Base-by-base conservation (phyloP, 2,888 invertebrate genomes). In the Ochropleura leucogaster region DNA sequence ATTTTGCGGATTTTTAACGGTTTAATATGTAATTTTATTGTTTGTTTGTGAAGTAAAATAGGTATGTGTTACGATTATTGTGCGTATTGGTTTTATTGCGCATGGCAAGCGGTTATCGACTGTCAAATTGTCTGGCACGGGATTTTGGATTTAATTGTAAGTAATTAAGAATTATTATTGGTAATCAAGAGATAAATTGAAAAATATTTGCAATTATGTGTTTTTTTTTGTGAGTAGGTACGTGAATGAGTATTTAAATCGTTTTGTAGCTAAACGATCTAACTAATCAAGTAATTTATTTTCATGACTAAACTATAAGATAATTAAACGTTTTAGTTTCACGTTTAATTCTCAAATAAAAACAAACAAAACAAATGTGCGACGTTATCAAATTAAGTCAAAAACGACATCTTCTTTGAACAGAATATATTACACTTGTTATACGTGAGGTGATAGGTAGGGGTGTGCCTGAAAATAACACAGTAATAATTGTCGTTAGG, bases 31-130 rank as follows among this genome's bases (percentile, higher is more conserved):
- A 66, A 20, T 67, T 63, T 30, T 67, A 16, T 55, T 69, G 62
- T 64, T 74, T 77, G 49, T 82, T 79, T 72, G 73, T 68, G 67
- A 63, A 82, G 72, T 74, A 55, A 74, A 74, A 44, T 79, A 66
- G 57, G 70, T 73, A 74, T 74, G 74, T 81, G 79, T 77, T 80
- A 76, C 62, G 57, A 80, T 76, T 80, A 80, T 79, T 85, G 68
- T 62, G 64, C 49, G 71, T 59, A 72, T 77, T 76, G 64, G 62
- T 68, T 76, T 71, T 84, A 74, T 72, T 10, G 64, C 40, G 65
- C 42, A 71, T 73, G 40, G 68, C 42, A 82, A 74, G 51, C 57
- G 10, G 51, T 70, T 79, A 71, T 66, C 68, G 46, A 57, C 40
- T 62, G 69, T 68, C 53, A 62, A 65, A 70, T 18, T 46, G 64